These are phyloP conservation scores for Simalia tracyae DNA, from an alignment of 2,797 vertebrate species.

Conservation along the genomic window DNA sequence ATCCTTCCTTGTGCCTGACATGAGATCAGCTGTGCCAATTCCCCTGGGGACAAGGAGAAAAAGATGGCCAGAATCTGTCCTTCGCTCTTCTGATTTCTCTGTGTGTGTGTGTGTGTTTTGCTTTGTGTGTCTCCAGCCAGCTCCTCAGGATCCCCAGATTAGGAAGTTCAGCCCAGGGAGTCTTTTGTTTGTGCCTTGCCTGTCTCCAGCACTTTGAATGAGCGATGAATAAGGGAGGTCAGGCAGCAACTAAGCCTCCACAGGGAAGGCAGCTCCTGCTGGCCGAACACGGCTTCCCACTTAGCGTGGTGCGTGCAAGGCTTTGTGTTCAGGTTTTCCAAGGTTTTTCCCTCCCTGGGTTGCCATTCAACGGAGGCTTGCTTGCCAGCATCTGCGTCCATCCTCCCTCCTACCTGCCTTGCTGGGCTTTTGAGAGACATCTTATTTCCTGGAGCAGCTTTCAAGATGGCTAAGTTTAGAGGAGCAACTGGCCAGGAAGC, in stretches of 20 bases:
- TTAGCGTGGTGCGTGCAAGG: not conserved
- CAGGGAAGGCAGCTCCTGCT: conserved; percentile 10
- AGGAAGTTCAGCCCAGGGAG: not conserved
- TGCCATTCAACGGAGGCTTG: not conserved
- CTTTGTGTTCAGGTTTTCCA: not conserved
- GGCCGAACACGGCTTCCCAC: conserved; percentile 33
- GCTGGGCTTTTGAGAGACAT: not conserved
- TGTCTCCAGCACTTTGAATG: not conserved
- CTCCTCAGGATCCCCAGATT: not conserved
- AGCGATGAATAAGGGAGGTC: conserved; percentile 29
- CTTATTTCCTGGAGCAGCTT: not conserved
- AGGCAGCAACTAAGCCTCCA: conserved; percentile 6
- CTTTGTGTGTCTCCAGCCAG: not conserved
- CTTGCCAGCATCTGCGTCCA: not conserved
- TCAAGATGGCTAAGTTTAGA: conserved; percentile 4
- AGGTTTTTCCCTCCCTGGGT: not conserved
- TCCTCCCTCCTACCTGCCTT: not conserved
- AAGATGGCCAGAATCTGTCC: not conserved
- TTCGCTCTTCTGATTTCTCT: not conserved
- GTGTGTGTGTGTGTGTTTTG: not conserved
- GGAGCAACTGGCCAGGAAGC: conserved; percentile 8
- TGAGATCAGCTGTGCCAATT: not conserved
- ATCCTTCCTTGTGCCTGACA: not conserved
- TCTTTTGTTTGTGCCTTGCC: not conserved
- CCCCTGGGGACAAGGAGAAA: too few species aligned